Conservation (phyloP, 2,113 vertebrate genomes). For the Zapus hudsonius region DNA sequence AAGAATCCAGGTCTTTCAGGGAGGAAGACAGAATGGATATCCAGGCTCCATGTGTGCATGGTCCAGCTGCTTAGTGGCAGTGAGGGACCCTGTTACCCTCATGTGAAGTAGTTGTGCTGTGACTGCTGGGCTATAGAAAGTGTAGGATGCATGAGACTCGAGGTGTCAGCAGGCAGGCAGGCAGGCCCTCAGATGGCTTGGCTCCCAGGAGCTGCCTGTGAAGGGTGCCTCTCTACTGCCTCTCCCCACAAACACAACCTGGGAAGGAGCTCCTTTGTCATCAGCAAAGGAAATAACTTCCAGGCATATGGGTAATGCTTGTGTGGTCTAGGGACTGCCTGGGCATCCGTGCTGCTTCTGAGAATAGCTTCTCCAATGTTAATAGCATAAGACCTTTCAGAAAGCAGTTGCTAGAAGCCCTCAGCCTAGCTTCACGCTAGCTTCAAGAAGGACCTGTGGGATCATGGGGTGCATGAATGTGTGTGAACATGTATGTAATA, state of each 20-base stretch:
- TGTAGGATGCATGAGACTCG: background rate
- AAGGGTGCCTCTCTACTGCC: background rate
- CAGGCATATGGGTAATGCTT: background rate
- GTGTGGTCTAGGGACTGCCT: background rate
- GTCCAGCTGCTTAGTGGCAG: background rate
- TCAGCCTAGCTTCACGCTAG: background rate
- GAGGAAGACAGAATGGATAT: background rate
- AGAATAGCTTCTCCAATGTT: conserved; percentile 14
- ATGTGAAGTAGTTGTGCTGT: background rate
- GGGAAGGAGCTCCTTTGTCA: background rate
- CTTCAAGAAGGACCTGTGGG: background rate
- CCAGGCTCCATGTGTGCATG: background rate
- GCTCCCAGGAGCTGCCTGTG: background rate
- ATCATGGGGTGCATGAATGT: background rate
- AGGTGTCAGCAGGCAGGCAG: background rate
- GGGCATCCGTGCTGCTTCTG: background rate
- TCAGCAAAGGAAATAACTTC: background rate
- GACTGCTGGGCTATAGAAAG: background rate
- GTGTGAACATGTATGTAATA: background rate
- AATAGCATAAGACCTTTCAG: background rate
- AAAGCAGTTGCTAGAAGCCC: background rate
- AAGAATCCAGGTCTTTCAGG: background rate
- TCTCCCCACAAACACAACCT: background rate
- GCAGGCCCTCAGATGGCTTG: background rate
- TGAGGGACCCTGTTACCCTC: background rate